Evolutionary conservation across 2,888 invertebrate species (phyloP), one percentile per base, ranked within the genome.

Genomic region (Dicycla oo): DNA sequence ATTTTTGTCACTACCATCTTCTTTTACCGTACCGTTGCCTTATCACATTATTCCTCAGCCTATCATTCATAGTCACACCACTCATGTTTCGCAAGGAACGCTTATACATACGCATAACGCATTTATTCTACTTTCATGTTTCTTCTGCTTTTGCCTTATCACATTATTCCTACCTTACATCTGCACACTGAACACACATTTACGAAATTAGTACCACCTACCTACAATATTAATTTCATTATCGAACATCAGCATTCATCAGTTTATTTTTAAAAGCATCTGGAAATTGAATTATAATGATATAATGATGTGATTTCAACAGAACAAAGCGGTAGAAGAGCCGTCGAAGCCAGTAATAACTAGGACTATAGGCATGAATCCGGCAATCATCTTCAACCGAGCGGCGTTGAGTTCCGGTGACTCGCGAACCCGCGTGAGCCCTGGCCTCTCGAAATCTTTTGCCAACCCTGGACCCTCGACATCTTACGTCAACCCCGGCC

Each of bases 281-380:
- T 67, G 26, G 0, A 2, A 51, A 26, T 5, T 18, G 26, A 15
- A 10, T 34, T 1, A 15, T 51, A 72, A 34, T 51, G 20, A 58
- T 30, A 43, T 30, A 23, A 38, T 54, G 1, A 13, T 62, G 18
- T 72, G 61, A 56, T 78, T 54, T 75, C 62, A 43, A 72, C 87
- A 86, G 83, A 81, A 78, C 49, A 86, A 81, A 78, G 53, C 64
- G 3, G 43, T 77, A 0, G 86, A 87, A 3, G 86, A 86, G 7
- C 82, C 83, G 0, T 65, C 54, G 64, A 20, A 20, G 58, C 80
- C 84, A 2, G 38, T 80, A 5, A 86, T 90, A 38, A 89, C 82
- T 2, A 83, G 90, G 62, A 89, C 88, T 0, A 78, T 90, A 34
- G 84, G 90, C 76, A 78, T 88, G 56, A 83, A 68, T 15, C 75